Conservation (phyloP, 2,888 invertebrate genomes). For the Miltochrista miniata region DNA sequence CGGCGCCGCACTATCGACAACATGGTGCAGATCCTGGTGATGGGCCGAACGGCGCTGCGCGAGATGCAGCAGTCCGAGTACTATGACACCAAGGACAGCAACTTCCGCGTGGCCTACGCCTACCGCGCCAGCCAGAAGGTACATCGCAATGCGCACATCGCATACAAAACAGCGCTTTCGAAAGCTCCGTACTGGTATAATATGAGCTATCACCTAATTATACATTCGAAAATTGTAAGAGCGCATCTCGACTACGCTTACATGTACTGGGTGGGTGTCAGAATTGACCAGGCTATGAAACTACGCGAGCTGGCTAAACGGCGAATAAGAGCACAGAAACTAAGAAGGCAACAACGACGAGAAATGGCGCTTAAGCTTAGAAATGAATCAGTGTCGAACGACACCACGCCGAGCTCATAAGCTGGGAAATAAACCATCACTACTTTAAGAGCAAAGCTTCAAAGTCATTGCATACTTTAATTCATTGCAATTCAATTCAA, state of each 20-base stretch:
- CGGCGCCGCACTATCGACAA: neutral
- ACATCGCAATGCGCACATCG: neutral
- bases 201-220: neutral
- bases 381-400: no score
- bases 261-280: neutral
- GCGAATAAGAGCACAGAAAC: neutral
- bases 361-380: neutral
- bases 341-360: neutral
- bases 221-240: neutral
- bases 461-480: no score
- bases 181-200: neutral
- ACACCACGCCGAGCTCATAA: no score
- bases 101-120: neutral
- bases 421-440: no score
- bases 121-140: neutral
- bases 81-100: neutral
- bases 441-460: no score
- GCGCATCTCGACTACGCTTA: neutral
- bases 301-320: neutral
- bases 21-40: slow-evolving; percentile 1
- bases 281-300: neutral
- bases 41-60: neutral
- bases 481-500: no score
- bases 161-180: neutral
- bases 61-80: neutral